Percentiles rank a stretch among this genome's conserved stretches.
Conservation (phyloP, 2,113 vertebrate species). For the Melanotaenia duboulayi region DNA sequence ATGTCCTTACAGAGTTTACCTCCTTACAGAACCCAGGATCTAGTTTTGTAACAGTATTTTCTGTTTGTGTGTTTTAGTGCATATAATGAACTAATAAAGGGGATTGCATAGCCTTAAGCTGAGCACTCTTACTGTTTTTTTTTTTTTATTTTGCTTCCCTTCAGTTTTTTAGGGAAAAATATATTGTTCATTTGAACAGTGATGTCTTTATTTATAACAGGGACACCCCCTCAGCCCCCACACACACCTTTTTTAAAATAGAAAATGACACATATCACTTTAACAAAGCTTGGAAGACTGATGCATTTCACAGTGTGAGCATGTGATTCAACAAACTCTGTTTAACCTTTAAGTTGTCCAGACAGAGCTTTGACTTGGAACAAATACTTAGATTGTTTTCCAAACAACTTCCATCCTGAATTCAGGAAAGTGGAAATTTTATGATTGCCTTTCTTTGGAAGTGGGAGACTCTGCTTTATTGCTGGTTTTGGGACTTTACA, state of each 20-base stretch:
- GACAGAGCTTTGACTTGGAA: neutral
- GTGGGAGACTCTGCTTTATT: neutral
- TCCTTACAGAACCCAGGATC: neutral
- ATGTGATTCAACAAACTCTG: neutral
- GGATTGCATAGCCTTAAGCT: neutral
- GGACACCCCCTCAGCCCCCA: neutral
- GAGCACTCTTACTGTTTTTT: no score
- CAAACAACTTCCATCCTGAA: neutral
- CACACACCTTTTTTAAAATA: conserved; percentile 20
- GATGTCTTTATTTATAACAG: neutral
- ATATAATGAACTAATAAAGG: neutral
- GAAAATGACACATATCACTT: conserved; percentile 14
- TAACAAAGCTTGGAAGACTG: neutral
- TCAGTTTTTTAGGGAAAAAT: neutral
- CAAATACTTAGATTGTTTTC: neutral
- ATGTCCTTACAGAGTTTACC: neutral
- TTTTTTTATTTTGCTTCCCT: no score
- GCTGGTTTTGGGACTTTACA: neutral
- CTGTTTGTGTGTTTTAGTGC: neutral
- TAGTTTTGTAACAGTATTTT: neutral
- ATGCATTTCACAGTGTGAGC: neutral
- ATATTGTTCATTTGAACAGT: no score
- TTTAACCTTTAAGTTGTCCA: neutral
- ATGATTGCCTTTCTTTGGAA: neutral
- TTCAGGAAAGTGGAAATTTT: neutral